These are phyloP conservation scores for Protomyctophum bolini DNA, from an alignment of 2,113 vertebrate genomes.

Conservation along the genomic window DNA sequence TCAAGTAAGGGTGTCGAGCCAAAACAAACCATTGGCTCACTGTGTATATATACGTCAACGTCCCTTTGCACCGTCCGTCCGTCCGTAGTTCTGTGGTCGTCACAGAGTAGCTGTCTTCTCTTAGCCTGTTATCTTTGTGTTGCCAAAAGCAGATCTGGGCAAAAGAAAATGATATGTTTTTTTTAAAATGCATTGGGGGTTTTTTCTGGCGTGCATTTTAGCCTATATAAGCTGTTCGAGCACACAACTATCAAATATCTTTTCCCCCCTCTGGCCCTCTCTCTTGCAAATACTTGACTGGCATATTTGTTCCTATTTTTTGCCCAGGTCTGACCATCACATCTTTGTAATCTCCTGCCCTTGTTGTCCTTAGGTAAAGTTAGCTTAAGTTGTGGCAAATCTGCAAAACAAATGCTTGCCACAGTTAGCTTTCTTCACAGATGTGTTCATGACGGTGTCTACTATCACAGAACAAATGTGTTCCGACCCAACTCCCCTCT, in stretches of 20 bases:
- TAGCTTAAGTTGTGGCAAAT: no score
- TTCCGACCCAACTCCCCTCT: no score
- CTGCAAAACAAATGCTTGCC: no score
- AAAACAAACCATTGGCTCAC: conserved; percentile 12
- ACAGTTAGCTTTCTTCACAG: no score
- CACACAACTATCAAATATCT: neutral
- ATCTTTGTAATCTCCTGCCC: conserved; percentile 24
- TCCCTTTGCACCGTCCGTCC: neutral
- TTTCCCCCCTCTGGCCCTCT: neutral
- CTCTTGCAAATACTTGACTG: neutral
- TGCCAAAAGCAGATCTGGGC: conserved; percentile 65
- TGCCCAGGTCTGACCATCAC: conserved; percentile 67
- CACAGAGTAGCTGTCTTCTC: conserved; percentile 24
- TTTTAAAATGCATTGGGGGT: neutral
- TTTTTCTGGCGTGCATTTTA: neutral
- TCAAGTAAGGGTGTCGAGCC: conserved; percentile 89
- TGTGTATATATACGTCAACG: neutral
- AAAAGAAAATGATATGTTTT: conserved; percentile 25
- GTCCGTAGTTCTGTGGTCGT: neutral
- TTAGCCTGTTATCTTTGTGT: conserved; percentile 51
- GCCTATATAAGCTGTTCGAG: neutral
- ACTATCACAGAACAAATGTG: no score
- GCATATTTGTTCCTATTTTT: conserved; percentile 26
- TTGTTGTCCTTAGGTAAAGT: conserved; percentile 16
- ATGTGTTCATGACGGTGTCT: no score